Conservation (phyloP, 2,797 vertebrate genomes). For the Gouania willdenowi region DNA sequence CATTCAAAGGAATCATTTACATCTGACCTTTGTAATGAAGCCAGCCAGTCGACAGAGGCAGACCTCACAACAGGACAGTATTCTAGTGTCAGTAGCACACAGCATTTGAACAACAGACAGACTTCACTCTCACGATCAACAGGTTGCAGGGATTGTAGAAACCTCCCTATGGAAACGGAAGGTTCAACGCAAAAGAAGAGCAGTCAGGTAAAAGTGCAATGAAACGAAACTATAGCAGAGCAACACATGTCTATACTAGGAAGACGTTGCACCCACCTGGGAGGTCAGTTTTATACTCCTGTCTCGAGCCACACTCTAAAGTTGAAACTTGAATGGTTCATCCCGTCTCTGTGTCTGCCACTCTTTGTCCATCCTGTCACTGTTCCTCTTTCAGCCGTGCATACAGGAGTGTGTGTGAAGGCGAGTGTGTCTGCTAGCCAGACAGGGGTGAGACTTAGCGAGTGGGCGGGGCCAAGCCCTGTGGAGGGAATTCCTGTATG, state of each 20-base stretch:
- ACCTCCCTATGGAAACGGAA: conserved; percentile 21
- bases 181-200: conserved; percentile 8
- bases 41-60: conserved; percentile 50
- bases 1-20: conserved; percentile 70
- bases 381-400: conserved; percentile 42
- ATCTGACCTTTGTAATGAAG: conserved; percentile 73
- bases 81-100: conserved; percentile 34
- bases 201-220: conserved; percentile 26
- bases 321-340: no score
- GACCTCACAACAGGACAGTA: conserved; percentile 36
- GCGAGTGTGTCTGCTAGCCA: conserved; percentile 71
- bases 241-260: conserved; percentile 8
- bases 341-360: conserved; percentile 7
- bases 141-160: conserved; percentile 47
- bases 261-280: conserved; percentile 62
- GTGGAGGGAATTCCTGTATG: conserved; percentile 80
- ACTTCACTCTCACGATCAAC: conserved; percentile 48
- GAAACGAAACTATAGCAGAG: conserved; percentile 36
- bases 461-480: conserved; percentile 54
- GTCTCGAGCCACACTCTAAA: conserved; percentile 25
- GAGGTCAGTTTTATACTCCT: conserved; percentile 23
- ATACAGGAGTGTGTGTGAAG: conserved; percentile 70
- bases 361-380: conserved; percentile 26
- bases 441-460: conserved; percentile 70
- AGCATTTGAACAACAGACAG: conserved; percentile 34